Conservation (phyloP, 2,888 invertebrate species). For the Psylliodes chrysocephalus region DNA sequence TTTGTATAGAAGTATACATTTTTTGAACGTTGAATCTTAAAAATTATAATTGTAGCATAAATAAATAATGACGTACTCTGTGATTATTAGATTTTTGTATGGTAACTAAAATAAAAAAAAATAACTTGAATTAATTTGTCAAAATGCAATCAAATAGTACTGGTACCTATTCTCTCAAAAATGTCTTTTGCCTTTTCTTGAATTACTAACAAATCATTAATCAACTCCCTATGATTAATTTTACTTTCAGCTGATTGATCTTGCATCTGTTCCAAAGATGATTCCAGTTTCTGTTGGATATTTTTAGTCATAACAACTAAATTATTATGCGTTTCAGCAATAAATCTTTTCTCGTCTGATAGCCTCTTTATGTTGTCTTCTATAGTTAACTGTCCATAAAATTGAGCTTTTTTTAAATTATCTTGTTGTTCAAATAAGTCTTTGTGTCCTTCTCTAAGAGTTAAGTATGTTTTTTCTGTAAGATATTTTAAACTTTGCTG, state of each 20-base stretch:
- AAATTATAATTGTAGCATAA: too few relatives aligned
- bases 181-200: slow-evolving; percentile 68
- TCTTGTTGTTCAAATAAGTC: slow-evolving; percentile 64
- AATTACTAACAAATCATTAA: slow-evolving; percentile 67
- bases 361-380: slow-evolving; percentile 69
- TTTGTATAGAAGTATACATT: too few relatives aligned
- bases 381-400: slow-evolving; percentile 66
- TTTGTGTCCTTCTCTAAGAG: slow-evolving; percentile 50
- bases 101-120: too few relatives aligned
- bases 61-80: too few relatives aligned
- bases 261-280: slow-evolving; percentile 65
- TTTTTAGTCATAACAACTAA: slow-evolving; percentile 68
- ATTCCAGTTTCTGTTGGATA: slow-evolving; percentile 68
- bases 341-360: slow-evolving; percentile 70
- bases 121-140: too few relatives aligned
- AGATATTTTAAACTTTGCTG: slow-evolving; percentile 57
- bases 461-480: slow-evolving; percentile 55
- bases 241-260: slow-evolving; percentile 65
- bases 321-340: slow-evolving; percentile 69
- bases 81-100: too few relatives aligned
- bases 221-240: slow-evolving; percentile 67
- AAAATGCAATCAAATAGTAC: too few relatives aligned
- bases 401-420: slow-evolving; percentile 65
- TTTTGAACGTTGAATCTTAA: too few relatives aligned
- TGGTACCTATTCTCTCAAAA: slow-evolving; percentile 68